Evolutionary conservation across 2,113 vertebrate genomes (phyloP).

Genomic region (Xiphophorus hellerii): DNA sequence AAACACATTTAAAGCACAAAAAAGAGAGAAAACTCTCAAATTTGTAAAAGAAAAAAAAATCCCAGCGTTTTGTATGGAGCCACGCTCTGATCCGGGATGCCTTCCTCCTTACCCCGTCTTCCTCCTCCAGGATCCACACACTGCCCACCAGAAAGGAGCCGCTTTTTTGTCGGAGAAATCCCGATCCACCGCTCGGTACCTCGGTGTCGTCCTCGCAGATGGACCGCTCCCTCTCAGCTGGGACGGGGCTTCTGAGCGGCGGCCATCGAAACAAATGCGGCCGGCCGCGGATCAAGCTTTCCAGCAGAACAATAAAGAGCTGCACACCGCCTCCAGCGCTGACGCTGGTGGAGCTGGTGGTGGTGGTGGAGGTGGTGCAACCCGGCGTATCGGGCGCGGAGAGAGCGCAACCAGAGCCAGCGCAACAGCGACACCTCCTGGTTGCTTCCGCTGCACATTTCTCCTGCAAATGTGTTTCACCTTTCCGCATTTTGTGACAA

Average conservation of each 20-base stretch:
- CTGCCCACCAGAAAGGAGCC: conserved; percentile 8
- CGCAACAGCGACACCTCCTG: neutral
- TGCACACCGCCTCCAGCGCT: conserved; percentile 52
- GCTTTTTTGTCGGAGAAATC: conserved; percentile 28
- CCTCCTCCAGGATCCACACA: conserved; percentile 50
- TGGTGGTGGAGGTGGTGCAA: neutral
- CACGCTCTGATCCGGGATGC: conserved; percentile 51
- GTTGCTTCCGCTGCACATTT: neutral
- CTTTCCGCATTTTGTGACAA: too few relatives aligned
- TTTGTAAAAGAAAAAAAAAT: neutral
- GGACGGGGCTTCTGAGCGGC: conserved; percentile 52
- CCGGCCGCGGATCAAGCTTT: conserved; percentile 35
- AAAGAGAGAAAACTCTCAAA: neutral
- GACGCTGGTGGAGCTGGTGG: neutral
- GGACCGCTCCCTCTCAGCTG: conserved; percentile 60
- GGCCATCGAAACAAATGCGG: conserved; percentile 64
- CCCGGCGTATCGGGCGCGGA: neutral
- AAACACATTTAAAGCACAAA: neutral
- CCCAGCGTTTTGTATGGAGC: conserved; percentile 13
- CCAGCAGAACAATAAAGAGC: conserved; percentile 67
- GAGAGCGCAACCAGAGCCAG: neutral
- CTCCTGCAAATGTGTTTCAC: too few relatives aligned
- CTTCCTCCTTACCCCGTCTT: conserved; percentile 62
- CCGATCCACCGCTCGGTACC: conserved; percentile 1
- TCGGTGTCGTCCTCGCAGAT: conserved; percentile 1